phyloP scores from a whole-genome alignment of 1,140 invertebrate species.

The Listronotus bonariensis region DNA sequence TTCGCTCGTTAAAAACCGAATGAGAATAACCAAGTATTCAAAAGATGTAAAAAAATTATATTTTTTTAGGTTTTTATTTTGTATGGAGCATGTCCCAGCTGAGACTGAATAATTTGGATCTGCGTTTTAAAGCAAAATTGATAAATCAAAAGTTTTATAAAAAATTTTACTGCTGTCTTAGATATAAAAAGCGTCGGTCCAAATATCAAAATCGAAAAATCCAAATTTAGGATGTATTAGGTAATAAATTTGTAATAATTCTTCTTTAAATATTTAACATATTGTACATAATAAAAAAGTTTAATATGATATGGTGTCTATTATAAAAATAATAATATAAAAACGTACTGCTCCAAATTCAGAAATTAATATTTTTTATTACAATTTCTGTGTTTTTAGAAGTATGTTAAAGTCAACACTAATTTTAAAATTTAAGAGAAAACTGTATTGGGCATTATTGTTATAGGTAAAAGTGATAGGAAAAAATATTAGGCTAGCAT shows the following conservation, averaged over 20 bases:
- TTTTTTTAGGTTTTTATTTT: no score
- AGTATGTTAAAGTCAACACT: constrained; percentile 12
- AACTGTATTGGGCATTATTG: no score
- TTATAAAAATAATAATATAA: constrained; percentile 31
- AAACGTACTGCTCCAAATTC: constrained; percentile 3
- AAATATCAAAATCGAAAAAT: constrained; percentile 30
- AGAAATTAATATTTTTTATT: constrained; percentile 22
- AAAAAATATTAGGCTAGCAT: no score
- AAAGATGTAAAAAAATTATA: no score
- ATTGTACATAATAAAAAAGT: constrained; percentile 30
- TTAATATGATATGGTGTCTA: constrained; percentile 50
- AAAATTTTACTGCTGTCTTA: neutral
- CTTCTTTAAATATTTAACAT: constrained; percentile 23
- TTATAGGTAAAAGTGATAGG: no score
- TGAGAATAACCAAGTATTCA: no score
- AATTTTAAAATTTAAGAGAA: neutral
- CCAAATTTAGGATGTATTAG: constrained; percentile 9
- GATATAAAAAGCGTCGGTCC: constrained; percentile 12
- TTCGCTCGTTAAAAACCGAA: no score
- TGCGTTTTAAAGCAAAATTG: constrained; percentile 6
- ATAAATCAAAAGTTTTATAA: constrained; percentile 14
- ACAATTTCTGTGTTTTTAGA: constrained; percentile 25
- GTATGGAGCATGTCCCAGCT: constrained; percentile 2
- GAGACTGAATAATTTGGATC: constrained; percentile 33
- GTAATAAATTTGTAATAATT: constrained; percentile 13